Evolutionary conservation across 2,797 vertebrate species (phyloP).

Genomic region (Leptodactylus fallax): DNA sequence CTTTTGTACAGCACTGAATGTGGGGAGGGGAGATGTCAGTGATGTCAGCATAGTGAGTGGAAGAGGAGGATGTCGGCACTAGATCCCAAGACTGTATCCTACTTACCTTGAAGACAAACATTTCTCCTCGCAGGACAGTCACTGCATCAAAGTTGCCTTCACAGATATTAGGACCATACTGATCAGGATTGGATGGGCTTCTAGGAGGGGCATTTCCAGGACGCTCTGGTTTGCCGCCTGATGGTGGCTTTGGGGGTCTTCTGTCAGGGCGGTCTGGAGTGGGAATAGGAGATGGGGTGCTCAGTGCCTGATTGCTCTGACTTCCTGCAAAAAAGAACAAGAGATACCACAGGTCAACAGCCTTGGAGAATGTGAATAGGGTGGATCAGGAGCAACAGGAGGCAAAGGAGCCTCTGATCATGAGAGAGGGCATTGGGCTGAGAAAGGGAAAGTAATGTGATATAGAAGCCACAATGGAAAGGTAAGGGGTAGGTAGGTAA

Average conservation of each 20-base stretch:
- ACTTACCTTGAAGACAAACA: conserved; percentile 97
- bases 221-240: conserved; percentile 68
- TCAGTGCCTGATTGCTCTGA: conserved; percentile 75
- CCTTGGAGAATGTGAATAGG: not conserved
- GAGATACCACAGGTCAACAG: not conserved
- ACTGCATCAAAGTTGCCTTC: conserved; percentile 95
- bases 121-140: conserved; percentile 92
- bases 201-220: conserved; percentile 79
- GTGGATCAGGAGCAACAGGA: no score
- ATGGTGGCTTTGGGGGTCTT: conserved; percentile 74
- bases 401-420: not conserved
- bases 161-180: conserved; percentile 92
- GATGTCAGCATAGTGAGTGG: not conserved
- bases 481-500: no score
- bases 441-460: not conserved
- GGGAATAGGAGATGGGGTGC: conserved; percentile 88
- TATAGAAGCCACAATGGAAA: not conserved
- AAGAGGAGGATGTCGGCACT: not conserved
- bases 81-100: not conserved
- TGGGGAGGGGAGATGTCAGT: not conserved
- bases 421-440: not conserved
- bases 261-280: conserved; percentile 84
- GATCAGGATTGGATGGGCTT: conserved; percentile 83
- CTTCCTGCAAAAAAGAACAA: conserved; percentile 75
- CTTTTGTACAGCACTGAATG: not conserved